Evolutionary conservation across 2,888 invertebrate genomes (phyloP), one percentile per base, ranked within the genome.

Genomic region (Drosophila imparisetae): DNA sequence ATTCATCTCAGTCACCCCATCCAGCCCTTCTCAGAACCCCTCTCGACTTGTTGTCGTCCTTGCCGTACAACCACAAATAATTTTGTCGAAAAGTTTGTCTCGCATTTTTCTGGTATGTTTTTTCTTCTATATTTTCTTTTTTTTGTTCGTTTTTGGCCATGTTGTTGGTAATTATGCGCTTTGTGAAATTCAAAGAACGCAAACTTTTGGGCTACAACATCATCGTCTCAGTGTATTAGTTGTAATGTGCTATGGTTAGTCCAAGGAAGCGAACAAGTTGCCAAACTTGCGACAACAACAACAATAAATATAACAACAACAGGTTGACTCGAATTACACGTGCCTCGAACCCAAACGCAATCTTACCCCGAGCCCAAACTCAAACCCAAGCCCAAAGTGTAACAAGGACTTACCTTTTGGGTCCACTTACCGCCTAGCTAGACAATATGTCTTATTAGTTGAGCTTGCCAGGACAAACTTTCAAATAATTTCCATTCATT

Each of bases 161-260:
- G 81, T 86, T 86, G 85, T 86, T 86, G 86, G 85, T 86, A 86
- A 86, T 86, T 86, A 86, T 86, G 85, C 85, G 81, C 86, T 83
- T 86, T 86, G 85, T 86, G 82, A 81, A 81, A 75, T 75, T 77
- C 81, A 79, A 83, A 72, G 84, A 80, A 80, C 77, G 75, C 70
- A 81, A 86, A 85, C 80, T 86, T 85, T 60, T 18, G 78, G 83
- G 81, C 78, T 77, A 76, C 79, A 81, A 75, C 79, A 71, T 80
- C 80, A 73, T 81, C 78, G 79, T 81, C 83, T 66, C 74, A 86
- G 85, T 86, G 83, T 86, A 85, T 85, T 85, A 85, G 86, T 85
- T 85, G 85, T 86, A 83, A 85, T 86, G 75, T 80, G 81, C 80
- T 79, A 67, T 72, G 84, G 77, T 86, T 86, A 76, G 78, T 70